Evolutionary conservation across 2,888 invertebrate species (phyloP), one percentile per base, ranked within the genome.

Genomic region (Uropetala carovei): DNA sequence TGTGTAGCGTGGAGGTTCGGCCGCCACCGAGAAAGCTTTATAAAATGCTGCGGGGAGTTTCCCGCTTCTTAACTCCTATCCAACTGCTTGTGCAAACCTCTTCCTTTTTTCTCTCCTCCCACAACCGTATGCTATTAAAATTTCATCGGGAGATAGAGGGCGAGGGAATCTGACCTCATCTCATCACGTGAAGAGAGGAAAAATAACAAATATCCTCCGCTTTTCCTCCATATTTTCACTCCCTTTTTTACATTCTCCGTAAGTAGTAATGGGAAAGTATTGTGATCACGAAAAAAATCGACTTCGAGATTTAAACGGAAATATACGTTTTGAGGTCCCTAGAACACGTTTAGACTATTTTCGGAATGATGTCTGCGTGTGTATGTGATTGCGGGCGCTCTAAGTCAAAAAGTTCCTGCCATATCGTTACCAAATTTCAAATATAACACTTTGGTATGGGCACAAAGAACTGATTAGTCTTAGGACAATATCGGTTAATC

Each of bases 141-240:
- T 75, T 75, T 75, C 75, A 75, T 75, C 75, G 75, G 11, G 22
- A 75, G 75, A 75, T 27, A 14, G 22, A 22, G 43, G 68, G 68
- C 18, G 68, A 68, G 68, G 22, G 75, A 75, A 75, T 75, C 75
- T 75, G 75, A 75, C 75, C 75, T 27, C 75, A 75, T 75, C 75
- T 75, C 75, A 75, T 75, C 75, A 75, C 75, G 75, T 10, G 75
- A 27, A 18, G 11, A 75, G 27, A 75, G 75, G 22, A 22, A 75
- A 75, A 75, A 27, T 75, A 27, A 75, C 27, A 75, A 75, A 75
- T 27, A 75, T 27, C 11, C 27, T 9, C 75, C 75, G n/a, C 22
- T 64, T 8, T 64, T 75, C 5, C 5, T 43, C 43, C 27, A 22
- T 75, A 75, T 75, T 75, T 75, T 75, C 75, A 7, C 22, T 75